These are phyloP conservation scores for Andrena hattorfiana DNA, from an alignment of 2,888 invertebrate genomes.

Conservation along the genomic window DNA sequence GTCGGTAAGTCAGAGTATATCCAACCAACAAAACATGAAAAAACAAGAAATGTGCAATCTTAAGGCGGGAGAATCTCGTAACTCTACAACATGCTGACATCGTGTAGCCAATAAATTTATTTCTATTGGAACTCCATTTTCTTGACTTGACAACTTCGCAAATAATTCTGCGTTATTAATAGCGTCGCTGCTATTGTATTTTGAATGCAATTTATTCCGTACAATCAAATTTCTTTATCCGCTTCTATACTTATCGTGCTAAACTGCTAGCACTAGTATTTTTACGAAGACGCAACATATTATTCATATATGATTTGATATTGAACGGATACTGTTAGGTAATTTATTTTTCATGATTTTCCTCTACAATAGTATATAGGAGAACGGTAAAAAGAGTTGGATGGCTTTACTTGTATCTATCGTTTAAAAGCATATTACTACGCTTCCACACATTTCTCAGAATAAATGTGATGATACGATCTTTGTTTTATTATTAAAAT, in stretches of 20 bases:
- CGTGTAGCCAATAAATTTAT: constrained; percentile 67
- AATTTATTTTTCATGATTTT: background rate
- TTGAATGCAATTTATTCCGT: constrained; percentile 57
- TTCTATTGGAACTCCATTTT: constrained; percentile 67
- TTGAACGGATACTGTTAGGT: background rate
- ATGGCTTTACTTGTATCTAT: background rate
- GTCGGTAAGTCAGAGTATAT: constrained; percentile 83
- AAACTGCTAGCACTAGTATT: constrained; percentile 61
- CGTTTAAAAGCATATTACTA: constrained; percentile 3
- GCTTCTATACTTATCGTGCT: constrained; percentile 62
- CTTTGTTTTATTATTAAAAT: background rate
- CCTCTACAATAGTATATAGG: background rate
- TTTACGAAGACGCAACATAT: constrained; percentile 24
- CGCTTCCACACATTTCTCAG: no score
- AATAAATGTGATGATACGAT: background rate
- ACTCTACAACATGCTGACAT: constrained; percentile 68
- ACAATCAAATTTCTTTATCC: constrained; percentile 62
- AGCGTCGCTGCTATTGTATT: constrained; percentile 62
- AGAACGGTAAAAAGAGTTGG: constrained; percentile 15
- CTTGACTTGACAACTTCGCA: constrained; percentile 55
- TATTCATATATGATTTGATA: background rate
- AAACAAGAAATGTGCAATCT: constrained; percentile 74
- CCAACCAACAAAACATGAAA: constrained; percentile 78
- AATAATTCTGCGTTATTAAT: constrained; percentile 61
- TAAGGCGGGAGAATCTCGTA: constrained; percentile 72